phyloP scores from a whole-genome alignment of 1,140 invertebrate species.

The Drosophila busckii region DNA sequence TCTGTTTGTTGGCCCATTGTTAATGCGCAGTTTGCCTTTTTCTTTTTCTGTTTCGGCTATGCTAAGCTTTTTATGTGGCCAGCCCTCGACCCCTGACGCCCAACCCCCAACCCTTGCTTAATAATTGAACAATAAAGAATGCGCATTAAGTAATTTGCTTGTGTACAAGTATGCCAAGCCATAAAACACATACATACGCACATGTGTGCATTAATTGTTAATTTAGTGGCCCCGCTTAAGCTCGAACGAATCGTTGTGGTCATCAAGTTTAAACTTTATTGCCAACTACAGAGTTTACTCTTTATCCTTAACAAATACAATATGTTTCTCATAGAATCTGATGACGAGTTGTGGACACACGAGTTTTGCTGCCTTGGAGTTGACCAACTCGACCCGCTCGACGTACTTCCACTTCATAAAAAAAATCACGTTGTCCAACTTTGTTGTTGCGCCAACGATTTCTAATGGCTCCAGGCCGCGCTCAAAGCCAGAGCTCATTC shows the following conservation, averaged over 20 bases:
- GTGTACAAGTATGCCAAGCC: conserved; percentile 55
- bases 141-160: conserved; percentile 74
- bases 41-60: conserved; percentile 41
- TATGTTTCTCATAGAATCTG: background rate
- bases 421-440: no score
- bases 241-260: conserved; percentile 68
- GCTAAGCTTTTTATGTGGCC: conserved; percentile 53
- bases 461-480: no score
- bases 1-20: conserved; percentile 27
- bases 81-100: no score
- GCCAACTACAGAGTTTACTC: conserved; percentile 39
- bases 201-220: conserved; percentile 57
- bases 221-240: conserved; percentile 65
- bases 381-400: no score
- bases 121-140: conserved; percentile 73
- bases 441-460: no score
- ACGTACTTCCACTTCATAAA: no score
- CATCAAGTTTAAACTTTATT: conserved; percentile 70
- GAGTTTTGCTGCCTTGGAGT: no score
- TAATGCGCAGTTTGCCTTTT: background rate
- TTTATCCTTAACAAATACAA: conserved; percentile 5
- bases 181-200: conserved; percentile 42
- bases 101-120: conserved; percentile 44
- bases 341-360: no score
- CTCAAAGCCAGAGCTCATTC: no score